Evolutionary conservation across 1,140 invertebrate species (phyloP).

Genomic region (Drosophila nannoptera): DNA sequence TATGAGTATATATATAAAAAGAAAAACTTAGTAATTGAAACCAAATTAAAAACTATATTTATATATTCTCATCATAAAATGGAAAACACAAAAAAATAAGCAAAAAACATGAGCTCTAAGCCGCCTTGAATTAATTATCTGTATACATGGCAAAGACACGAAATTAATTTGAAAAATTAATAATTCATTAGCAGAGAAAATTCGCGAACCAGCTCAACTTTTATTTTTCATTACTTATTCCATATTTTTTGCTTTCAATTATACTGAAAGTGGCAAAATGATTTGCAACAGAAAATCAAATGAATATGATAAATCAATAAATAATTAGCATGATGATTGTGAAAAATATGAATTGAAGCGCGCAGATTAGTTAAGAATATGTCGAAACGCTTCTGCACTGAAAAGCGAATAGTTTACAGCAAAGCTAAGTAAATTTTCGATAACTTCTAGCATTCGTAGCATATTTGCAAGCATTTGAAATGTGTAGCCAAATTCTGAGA

Average conservation of each 20-base stretch:
- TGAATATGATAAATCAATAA: conserved; percentile 24
- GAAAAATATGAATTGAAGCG: conserved; percentile 32
- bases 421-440: conserved; percentile 51
- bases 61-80: conserved; percentile 36
- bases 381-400: conserved; percentile 61
- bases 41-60: conserved; percentile 58
- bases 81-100: conserved; percentile 42
- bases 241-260: conserved; percentile 53
- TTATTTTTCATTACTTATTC: conserved; percentile 46
- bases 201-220: conserved; percentile 29
- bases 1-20: too few species aligned
- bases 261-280: conserved; percentile 65
- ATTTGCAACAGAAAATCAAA: conserved; percentile 35
- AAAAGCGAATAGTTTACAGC: conserved; percentile 62
- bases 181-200: conserved; percentile 56
- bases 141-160: conserved; percentile 48
- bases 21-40: conserved; percentile 58
- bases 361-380: conserved; percentile 58
- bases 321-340: conserved; percentile 25
- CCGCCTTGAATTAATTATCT: conserved; percentile 76
- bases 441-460: conserved; percentile 46
- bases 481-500: conserved; percentile 65
- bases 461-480: conserved; percentile 70
- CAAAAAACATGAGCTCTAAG: conserved; percentile 76
- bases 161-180: conserved; percentile 67